Evolutionary conservation across 2,113 vertebrate species (phyloP), one percentile per base, ranked within the genome.

Genomic region (Gila orcuttii): DNA sequence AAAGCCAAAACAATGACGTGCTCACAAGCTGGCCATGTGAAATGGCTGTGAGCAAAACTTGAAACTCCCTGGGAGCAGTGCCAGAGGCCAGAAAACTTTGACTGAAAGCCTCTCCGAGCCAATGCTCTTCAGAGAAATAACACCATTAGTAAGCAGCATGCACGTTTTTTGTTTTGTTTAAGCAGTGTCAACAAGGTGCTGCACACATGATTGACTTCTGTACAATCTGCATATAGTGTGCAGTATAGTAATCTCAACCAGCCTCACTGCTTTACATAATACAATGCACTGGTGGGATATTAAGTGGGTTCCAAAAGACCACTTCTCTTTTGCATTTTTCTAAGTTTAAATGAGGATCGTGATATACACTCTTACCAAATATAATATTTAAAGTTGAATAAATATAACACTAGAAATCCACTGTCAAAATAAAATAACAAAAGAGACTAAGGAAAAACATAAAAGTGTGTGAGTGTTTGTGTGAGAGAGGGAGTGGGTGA

Each of bases 1-100:
- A 94, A 93, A 94, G 93, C 91, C 89, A 88, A 91, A 91, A 89
- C 79, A 89, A 92, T 94, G 91, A 93, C 91, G 92, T 92, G 87
- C 90, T 87, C 62, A 62, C 86, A 87, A 90, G 90, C 89, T 88
- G 91, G 92, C 93, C 93, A 92, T 91, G 94, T 93, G 93, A 95
- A 93, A 91, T 60, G 33, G 71, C 73, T 21, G 25, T 80, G 84
- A 76, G 47, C 85, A 60, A 64, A 85, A 85, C 81, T 42, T 42
- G 39, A 82, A 82, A 66, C 91, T 91, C 91, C 91, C 91, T 89
- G 92, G 92, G 93, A 95, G 94, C 91, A 33, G 31, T 84, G 81
- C 79, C 79, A 50, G 1, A 82, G 62, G 74, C 47, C 79, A 74
- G 66, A 83, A 80, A 87, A 86, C 84, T 64, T 74, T 83, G 64